A percentile compares a stretch with the other conserved stretches of the same genome.
Conservation (phyloP, 2,113 vertebrate species). For the Antigone vipio region DNA sequence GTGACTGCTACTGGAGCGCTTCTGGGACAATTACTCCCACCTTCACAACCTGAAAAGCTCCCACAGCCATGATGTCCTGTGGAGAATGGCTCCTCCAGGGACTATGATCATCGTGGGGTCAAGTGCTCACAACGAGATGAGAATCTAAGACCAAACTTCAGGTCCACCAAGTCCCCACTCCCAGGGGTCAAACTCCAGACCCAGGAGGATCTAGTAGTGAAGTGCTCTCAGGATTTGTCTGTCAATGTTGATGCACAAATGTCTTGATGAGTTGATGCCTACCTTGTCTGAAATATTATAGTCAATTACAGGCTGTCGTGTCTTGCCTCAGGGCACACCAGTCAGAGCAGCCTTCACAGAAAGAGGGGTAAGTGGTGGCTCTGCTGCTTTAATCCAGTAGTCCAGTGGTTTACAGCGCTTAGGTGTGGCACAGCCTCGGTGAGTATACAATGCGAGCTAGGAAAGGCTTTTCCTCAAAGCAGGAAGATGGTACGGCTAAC, state of each 20-base stretch:
- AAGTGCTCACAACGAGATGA: neutral
- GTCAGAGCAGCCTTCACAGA: neutral
- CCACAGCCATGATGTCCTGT: accelerated
- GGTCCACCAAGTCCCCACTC: neutral
- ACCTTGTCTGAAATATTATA: neutral
- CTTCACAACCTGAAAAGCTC: neutral
- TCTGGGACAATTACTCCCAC: neutral
- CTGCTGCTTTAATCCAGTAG: neutral
- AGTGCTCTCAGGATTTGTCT: neutral
- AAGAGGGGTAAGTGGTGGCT: neutral
- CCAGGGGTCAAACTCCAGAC: neutral
- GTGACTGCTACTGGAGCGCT: neutral
- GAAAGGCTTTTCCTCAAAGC: neutral
- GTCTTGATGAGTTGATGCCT: accelerated
- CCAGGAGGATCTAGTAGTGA: neutral
- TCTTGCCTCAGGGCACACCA: neutral
- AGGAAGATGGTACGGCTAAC: neutral
- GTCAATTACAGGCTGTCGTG: too few relatives aligned
- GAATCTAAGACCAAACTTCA: neutral
- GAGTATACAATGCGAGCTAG: neutral
- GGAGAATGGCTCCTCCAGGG: neutral
- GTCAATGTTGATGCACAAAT: neutral
- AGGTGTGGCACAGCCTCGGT: neutral
- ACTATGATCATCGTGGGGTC: neutral
- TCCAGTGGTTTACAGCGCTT: neutral